These are phyloP conservation scores for Pardosa pseudoannulata DNA, from an alignment of 2,888 invertebrate genomes.

Conservation along the genomic window DNA sequence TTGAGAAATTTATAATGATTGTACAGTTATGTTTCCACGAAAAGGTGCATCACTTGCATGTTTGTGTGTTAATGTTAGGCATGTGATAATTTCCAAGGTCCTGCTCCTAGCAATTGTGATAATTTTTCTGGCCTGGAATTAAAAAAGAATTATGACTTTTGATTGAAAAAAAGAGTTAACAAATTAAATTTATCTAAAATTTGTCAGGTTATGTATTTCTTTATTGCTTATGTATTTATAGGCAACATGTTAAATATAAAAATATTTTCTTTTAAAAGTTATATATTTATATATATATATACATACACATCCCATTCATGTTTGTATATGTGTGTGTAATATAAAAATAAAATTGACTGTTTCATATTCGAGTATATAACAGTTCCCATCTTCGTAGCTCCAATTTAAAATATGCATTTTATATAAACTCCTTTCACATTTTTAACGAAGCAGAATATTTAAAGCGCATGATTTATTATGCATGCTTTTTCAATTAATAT, in stretches of 20 bases:
- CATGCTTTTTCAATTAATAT: too few species aligned
- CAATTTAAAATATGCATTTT: too few species aligned
- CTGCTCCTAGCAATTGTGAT: constrained; percentile 69
- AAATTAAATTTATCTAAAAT: constrained; percentile 11
- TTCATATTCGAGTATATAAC: too few species aligned
- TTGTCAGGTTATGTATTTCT: background rate
- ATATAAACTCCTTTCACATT: too few species aligned
- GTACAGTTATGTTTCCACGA: constrained; percentile 38
- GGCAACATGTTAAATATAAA: constrained; percentile 9
- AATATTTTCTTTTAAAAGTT: too few species aligned
- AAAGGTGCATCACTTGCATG: constrained; percentile 29
- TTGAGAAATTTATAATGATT: constrained; percentile 37
- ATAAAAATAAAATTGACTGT: too few species aligned
- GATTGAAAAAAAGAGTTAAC: background rate
- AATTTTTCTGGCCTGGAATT: constrained; percentile 70
- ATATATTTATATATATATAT: too few species aligned
- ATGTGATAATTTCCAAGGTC: constrained; percentile 71
- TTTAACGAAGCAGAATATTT: too few species aligned
- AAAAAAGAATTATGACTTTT: background rate
- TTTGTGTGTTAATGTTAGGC: constrained; percentile 61
- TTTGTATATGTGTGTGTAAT: too few species aligned
- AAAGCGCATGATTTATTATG: too few species aligned
- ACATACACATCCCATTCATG: too few species aligned
- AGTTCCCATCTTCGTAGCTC: too few species aligned
- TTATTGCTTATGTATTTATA: background rate